phyloP scores from a whole-genome alignment of 2,797 vertebrate species.

The Myotis daubentonii region DNA sequence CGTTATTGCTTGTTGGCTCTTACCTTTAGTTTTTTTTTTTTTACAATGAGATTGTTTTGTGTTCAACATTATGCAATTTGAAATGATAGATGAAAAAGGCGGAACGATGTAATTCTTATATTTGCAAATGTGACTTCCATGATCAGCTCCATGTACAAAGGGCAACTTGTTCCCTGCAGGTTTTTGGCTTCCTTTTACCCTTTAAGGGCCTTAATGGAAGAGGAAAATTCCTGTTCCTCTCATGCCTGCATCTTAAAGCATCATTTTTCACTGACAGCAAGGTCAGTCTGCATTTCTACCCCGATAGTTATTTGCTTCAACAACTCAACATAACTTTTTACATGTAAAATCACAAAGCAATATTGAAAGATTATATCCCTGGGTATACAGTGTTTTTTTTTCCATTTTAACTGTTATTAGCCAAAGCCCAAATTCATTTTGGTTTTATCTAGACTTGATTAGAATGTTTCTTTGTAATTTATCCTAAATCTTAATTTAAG shows the following conservation, averaged over 20 bases:
- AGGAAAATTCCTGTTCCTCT: neutral
- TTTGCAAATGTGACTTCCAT: neutral
- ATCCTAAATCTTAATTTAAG: constrained; percentile 63
- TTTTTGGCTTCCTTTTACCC: neutral
- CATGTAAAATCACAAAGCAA: neutral
- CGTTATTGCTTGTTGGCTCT: neutral
- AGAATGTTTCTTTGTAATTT: constrained; percentile 55
- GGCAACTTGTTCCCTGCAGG: neutral
- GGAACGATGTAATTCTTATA: neutral
- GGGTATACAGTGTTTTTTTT: neutral
- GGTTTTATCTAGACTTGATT: neutral
- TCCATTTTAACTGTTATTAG: constrained; percentile 11
- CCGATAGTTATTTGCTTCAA: neutral
- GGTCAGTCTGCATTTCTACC: neutral
- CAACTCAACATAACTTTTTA: neutral
- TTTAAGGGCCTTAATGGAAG: neutral
- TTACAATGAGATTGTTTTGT: neutral
- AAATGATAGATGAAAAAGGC: constrained; percentile 20
- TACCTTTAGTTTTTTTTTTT: neutral
- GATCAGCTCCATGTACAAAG: neutral
- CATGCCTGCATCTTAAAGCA: neutral
- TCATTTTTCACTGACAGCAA: neutral
- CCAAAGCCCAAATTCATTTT: constrained; percentile 3
- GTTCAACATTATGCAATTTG: neutral
- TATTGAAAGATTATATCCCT: neutral